Conservation (phyloP, 1,140 invertebrate species). For the Drosophila littoralis region DNA sequence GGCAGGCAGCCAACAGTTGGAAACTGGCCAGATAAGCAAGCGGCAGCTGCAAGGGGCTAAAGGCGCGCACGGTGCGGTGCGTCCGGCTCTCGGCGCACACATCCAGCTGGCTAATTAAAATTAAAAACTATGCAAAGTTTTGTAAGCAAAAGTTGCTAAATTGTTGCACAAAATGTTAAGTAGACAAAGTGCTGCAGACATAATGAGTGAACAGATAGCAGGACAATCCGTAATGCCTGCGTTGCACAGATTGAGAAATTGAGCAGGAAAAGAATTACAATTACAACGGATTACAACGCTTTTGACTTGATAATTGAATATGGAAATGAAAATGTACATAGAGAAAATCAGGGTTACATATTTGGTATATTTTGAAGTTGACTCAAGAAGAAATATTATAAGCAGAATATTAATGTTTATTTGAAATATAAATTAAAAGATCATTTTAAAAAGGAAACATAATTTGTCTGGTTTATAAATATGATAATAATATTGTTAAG, state of each 20-base stretch:
- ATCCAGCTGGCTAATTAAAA: constrained; percentile 76
- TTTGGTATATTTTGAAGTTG: no score
- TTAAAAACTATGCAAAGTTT: constrained; percentile 69
- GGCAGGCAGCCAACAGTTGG: constrained; percentile 69
- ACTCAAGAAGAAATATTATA: no score
- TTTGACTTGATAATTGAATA: constrained; percentile 19
- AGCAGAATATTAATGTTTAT: no score
- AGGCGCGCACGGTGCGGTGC: no score
- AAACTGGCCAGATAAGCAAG: constrained; percentile 35
- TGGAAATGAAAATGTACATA: not conserved
- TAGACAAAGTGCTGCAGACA: constrained; percentile 56
- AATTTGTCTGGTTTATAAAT: no score
- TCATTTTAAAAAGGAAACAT: no score
- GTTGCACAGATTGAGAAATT: constrained; percentile 21
- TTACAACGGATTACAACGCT: constrained; percentile 4
- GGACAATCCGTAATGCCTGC: constrained; percentile 9
- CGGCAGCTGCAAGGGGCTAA: not conserved
- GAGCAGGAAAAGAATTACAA: not conserved
- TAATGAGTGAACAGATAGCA: constrained; percentile 58
- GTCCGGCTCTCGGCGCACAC: constrained; percentile 13
- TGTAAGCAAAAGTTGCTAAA: constrained; percentile 58
- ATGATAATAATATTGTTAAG: no score
- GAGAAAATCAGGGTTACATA: no score
- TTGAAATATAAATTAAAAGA: no score
- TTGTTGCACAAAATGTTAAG: constrained; percentile 49